Base-by-base conservation (phyloP, 2,888 invertebrate species). In the Iphiclides podalirius region DNA sequence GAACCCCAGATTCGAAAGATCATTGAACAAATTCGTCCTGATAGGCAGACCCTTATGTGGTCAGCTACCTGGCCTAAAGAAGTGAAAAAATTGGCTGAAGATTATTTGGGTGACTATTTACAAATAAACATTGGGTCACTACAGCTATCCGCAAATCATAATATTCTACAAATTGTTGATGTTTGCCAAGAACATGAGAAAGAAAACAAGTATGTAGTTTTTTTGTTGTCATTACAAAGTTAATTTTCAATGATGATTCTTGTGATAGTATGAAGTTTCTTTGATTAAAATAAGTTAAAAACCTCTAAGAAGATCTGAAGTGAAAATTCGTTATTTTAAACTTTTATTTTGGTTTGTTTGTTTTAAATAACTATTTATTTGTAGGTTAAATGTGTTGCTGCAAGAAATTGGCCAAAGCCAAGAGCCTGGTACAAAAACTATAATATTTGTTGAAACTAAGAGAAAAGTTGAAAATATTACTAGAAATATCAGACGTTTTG, bases 61-160 rank as follows among this genome's bases (percentile, higher is more conserved):
- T 97, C 97, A 57, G 98, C 98, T 0, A 99, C 98, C n/a, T 99
- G 98, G 98, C 98, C 98, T 0, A 97, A 96, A 70, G 98, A 98
- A 89, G 98, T 98, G 1, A 91, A 94, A 57, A 93, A 94, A 63
- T 85, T 99, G 55, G 98, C 98, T 13, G 94, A 96, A 67, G 98
- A 98, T 72, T 99, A 98, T 76, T 90, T 98, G 13, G 92, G 92
- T 45, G 94, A 96, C 67, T 97, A 97, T 69, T 91, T 95, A 46
- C 98, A 98, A 84, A 92, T 98, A 45, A 98, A 98, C 67, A 93
- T 98, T 73, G 98, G 98, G 55, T 95, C 96, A 0, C 84, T 96
- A 52, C 93, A 95, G 63, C 84, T 97, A 9, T 93, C 95, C 57
- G 97, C 97, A 33, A 98, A 97, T 76, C 96, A 97, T 77, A 96